These are phyloP conservation scores for Rutilus rutilus DNA, from an alignment of 2,113 vertebrate genomes.

Conservation along the genomic window DNA sequence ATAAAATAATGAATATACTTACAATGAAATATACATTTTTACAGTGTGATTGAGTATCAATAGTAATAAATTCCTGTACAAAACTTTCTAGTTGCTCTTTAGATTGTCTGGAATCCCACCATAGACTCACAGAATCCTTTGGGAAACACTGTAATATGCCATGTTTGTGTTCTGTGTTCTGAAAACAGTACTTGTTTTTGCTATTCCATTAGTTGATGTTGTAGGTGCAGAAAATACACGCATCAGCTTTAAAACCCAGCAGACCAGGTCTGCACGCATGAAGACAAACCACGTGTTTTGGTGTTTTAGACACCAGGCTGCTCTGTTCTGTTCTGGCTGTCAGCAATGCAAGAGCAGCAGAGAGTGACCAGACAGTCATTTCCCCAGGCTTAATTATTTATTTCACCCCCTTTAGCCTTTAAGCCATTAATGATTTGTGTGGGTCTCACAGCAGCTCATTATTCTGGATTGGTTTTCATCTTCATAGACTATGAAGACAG, in stretches of 20 bases:
- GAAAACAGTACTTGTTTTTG: not conserved
- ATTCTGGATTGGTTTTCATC: conserved; percentile 12
- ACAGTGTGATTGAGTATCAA: too few relatives aligned
- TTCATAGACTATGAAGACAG: conserved; percentile 13
- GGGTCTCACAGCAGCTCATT: conserved; percentile 23
- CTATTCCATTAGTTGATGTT: not conserved
- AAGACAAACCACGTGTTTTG: not conserved
- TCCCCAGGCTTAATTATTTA: conserved; percentile 16
- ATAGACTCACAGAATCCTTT: not conserved
- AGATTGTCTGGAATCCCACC: not conserved
- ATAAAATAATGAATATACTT: too few relatives aligned
- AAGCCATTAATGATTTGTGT: conserved; percentile 28
- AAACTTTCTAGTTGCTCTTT: too few relatives aligned
- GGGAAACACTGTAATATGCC: not conserved
- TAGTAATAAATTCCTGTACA: too few relatives aligned
- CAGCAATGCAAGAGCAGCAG: not conserved
- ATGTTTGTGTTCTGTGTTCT: not conserved
- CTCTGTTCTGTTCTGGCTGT: not conserved
- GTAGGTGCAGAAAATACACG: not conserved
- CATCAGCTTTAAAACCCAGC: not conserved
- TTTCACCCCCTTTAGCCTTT: conserved; percentile 21
- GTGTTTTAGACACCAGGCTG: not conserved
- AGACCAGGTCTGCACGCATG: not conserved
- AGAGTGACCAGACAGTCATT: not conserved
- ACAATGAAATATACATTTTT: too few relatives aligned